Evolutionary conservation across 2,113 vertebrate genomes (phyloP), one percentile per base, ranked within the genome.

Genomic region (Ochotona princeps): DNA sequence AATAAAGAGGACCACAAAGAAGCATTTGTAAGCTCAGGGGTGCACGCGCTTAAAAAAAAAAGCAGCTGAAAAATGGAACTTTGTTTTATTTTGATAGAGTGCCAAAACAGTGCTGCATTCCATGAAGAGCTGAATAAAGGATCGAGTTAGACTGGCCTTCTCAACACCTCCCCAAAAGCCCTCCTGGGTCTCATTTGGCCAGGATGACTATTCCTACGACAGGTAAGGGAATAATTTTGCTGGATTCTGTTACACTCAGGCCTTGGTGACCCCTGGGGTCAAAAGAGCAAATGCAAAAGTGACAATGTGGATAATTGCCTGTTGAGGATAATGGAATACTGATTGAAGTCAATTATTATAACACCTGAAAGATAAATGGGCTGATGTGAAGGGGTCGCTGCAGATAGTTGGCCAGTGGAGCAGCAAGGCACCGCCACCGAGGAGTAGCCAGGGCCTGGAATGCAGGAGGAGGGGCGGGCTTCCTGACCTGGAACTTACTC

Each of bases 301-400:
- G 99, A 99, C 99, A 99, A 99, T 98, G 98, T 98, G 98, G 98
- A 99, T 99, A 99, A 99, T 98, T 99, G 98, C 98, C 98, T 97
- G 98, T 97, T 99, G 97, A 98, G 99, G 98, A 98, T 99, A 99
- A 99, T 98, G 98, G 98, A 98, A 98, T 98, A 98, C 98, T 99
- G 98, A 99, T 99, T 99, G 98, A 99, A 98, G 99, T 99, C 98
- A 98, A 98, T 98, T 98, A 98, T 98, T 98, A 98, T 98, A 98
- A 98, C 98, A 98, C 98, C 97, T 98, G 98, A 98, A 98, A 98
- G 98, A 98, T 98, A 98, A 98, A 98, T 98, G 98, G 98, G 98
- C 97, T 98, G 96, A 97, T 97, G 97, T 96, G 97, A 98, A 98
- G 97, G 97, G 97, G 97, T 97, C 97, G 97, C 96, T 94, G 97